Evolutionary conservation across 2,888 invertebrate species (phyloP).

Genomic region (Perithous albicinctus): DNA sequence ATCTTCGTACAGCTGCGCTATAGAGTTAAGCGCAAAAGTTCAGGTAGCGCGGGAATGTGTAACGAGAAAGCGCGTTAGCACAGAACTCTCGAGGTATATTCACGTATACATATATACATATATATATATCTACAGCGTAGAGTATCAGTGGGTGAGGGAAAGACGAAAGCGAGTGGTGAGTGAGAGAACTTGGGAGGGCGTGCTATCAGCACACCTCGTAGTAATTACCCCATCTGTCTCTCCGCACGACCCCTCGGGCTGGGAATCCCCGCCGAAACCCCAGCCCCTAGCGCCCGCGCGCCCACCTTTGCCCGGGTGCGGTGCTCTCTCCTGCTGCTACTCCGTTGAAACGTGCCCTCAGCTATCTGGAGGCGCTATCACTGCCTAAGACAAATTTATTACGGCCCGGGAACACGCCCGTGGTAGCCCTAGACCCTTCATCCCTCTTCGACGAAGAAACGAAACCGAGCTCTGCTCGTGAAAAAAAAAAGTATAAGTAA

Average conservation of each 20-base stretch:
- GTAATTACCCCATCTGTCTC: constrained; percentile 78
- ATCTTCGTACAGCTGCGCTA: constrained; percentile 5
- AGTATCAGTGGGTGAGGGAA: constrained; percentile 24
- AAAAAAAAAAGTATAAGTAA: constrained; percentile 16
- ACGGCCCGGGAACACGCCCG: constrained; percentile 58
- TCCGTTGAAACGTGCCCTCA: constrained; percentile 67
- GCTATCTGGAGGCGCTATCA: constrained; percentile 73
- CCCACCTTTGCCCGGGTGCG: constrained; percentile 65
- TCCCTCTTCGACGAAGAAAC: constrained; percentile 46
- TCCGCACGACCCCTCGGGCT: constrained; percentile 74
- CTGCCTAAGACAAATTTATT: constrained; percentile 78
- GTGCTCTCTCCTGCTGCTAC: constrained; percentile 54
- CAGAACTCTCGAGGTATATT: constrained; percentile 28
- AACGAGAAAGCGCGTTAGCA: constrained; percentile 25
- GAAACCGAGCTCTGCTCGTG: constrained; percentile 16
- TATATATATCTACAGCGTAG: neutral
- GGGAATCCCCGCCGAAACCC: constrained; percentile 64
- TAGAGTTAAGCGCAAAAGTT: constrained; percentile 21
- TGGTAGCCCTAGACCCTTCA: constrained; percentile 43
- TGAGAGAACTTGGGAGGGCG: constrained; percentile 68
- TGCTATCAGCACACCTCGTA: constrained; percentile 75
- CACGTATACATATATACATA: neutral
- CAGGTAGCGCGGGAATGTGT: constrained; percentile 43
- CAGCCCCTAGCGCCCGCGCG: constrained; percentile 38
- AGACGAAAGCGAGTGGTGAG: constrained; percentile 38